Evolutionary conservation across 2,888 invertebrate species (phyloP).

Genomic region (Folsomia candida): DNA sequence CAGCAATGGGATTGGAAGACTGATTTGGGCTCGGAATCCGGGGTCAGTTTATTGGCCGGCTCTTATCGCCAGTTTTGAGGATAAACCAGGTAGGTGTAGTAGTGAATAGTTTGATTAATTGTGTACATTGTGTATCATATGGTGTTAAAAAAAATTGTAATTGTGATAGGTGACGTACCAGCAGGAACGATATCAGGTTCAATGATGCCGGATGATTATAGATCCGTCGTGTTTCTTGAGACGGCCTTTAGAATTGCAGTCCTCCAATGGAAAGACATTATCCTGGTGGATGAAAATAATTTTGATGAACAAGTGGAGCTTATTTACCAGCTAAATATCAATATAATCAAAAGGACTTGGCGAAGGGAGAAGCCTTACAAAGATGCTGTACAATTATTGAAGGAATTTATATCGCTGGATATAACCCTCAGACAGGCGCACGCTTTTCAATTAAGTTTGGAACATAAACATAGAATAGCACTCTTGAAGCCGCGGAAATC

Average conservation of each 20-base stretch:
- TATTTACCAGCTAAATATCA: slow-evolving; percentile 21
- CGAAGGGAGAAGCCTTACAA: slow-evolving; percentile 8
- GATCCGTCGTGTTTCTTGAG: slow-evolving; percentile 37
- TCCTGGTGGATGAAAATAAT: slow-evolving; percentile 23
- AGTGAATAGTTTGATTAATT: too few relatives aligned
- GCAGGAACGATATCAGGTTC: not conserved
- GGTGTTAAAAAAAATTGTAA: too few relatives aligned
- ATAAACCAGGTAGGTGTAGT: slow-evolving; percentile 16
- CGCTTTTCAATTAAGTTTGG: slow-evolving; percentile 2
- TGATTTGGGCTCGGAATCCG: slow-evolving; percentile 35
- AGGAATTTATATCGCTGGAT: slow-evolving; percentile 17
- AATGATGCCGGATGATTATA: slow-evolving; percentile 5
- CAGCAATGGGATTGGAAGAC: slow-evolving; percentile 17
- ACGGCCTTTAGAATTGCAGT: slow-evolving; percentile 27
- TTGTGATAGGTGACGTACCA: not conserved
- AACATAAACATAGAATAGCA: slow-evolving; percentile 4
- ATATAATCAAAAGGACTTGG: slow-evolving; percentile 23
- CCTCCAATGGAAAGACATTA: slow-evolving; percentile 27
- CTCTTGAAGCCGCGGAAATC: not conserved
- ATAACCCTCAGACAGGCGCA: slow-evolving; percentile 1
- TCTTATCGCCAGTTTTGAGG: slow-evolving; percentile 28
- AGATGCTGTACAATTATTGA: slow-evolving; percentile 18
- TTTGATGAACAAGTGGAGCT: slow-evolving; percentile 24
- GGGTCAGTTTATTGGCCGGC: slow-evolving; percentile 43
- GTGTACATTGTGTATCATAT: too few relatives aligned